phyloP scores from a whole-genome alignment of 2,797 vertebrate genomes.

The Cetoscarus ocellatus region DNA sequence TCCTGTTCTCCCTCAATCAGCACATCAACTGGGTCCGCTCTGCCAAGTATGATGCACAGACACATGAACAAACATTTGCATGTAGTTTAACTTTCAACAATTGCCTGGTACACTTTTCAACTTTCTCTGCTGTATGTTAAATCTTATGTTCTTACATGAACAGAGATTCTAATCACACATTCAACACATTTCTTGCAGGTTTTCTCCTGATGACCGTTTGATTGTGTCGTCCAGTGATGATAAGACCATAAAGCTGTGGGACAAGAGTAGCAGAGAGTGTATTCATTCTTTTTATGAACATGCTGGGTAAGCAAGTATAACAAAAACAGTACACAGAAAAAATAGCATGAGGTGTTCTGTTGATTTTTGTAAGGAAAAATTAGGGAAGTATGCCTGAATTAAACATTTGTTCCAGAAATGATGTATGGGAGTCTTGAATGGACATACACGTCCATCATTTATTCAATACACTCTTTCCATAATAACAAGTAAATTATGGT shows the following conservation, averaged over 20 bases:
- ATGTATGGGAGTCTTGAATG: too few species aligned
- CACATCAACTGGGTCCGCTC: constrained; percentile 99
- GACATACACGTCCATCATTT: too few species aligned
- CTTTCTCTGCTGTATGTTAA: too few species aligned
- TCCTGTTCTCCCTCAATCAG: constrained; percentile 94
- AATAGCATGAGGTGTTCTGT: too few species aligned
- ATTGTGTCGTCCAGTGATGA: constrained; percentile 96
- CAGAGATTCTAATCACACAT: background rate
- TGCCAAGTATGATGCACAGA: constrained; percentile 87
- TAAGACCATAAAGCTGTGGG: constrained; percentile 96
- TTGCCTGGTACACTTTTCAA: too few species aligned
- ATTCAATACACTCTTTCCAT: too few species aligned
- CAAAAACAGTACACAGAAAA: background rate
- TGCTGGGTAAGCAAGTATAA: constrained; percentile 85
- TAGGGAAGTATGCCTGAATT: too few species aligned
- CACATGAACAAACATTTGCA: too few species aligned
- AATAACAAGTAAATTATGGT: background rate
- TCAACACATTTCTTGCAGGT: constrained; percentile 78
- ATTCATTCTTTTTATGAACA: constrained; percentile 96
- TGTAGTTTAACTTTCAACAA: too few species aligned
- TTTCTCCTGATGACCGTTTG: constrained; percentile 94
- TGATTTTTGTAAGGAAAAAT: too few species aligned
- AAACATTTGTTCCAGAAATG: too few species aligned
- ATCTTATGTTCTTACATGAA: too few species aligned
- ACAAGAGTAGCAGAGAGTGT: constrained; percentile 94